These are phyloP conservation scores for Noturus placidus DNA, from an alignment of 2,113 vertebrate species.

Conservation along the genomic window DNA sequence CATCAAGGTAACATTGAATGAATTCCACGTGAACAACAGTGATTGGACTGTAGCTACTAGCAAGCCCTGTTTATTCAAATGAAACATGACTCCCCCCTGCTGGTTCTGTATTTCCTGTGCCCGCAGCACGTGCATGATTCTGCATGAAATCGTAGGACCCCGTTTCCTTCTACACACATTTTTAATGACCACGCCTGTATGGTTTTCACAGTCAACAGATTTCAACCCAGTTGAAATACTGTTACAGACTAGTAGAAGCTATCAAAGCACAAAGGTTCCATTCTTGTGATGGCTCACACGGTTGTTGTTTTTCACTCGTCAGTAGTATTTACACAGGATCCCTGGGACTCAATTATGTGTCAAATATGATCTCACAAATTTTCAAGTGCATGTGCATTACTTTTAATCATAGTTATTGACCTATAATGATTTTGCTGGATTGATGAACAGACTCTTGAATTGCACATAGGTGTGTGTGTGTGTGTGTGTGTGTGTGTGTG, in stretches of 20 bases:
- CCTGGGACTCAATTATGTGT: not conserved
- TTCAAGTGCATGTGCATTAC: slow-evolving; percentile 22
- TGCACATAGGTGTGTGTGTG: slow-evolving; percentile 15
- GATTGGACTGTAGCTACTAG: too few species aligned
- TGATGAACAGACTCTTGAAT: not conserved
- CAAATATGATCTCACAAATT: slow-evolving; percentile 10
- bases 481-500: slow-evolving; percentile 23
- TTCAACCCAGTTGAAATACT: not conserved
- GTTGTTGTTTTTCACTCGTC: not conserved
- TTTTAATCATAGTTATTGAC: slow-evolving; percentile 42
- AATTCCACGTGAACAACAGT: too few species aligned
- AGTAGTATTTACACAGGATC: not conserved
- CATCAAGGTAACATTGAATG: too few species aligned
- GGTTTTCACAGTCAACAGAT: not conserved
- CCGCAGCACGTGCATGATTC: too few species aligned
- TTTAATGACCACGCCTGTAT: not conserved
- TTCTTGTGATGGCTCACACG: not conserved
- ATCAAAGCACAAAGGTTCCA: not conserved
- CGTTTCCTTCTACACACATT: too few species aligned
- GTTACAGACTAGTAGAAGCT: not conserved
- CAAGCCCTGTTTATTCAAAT: too few species aligned
- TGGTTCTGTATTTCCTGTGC: too few species aligned
- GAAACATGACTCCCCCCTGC: too few species aligned
- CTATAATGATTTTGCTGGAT: slow-evolving; percentile 27
- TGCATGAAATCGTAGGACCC: too few species aligned